Conservation (phyloP, 2,113 vertebrate species). For the Melanotaenia duboulayi region DNA sequence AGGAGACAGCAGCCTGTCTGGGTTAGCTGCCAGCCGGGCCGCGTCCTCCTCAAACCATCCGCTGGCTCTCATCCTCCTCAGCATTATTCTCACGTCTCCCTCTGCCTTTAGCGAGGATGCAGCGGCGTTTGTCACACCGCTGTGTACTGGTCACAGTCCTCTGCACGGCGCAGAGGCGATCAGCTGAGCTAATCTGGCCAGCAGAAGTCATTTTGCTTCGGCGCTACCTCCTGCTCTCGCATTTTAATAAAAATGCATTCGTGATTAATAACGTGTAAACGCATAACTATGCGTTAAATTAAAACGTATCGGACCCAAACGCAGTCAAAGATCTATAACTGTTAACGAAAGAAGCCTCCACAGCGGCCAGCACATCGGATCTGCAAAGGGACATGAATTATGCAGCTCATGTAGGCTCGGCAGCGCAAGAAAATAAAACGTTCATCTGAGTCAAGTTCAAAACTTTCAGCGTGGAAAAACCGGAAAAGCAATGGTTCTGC, state of each 20-base stretch:
- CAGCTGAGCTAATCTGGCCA: slow-evolving; percentile 24
- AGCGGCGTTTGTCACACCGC: slow-evolving; percentile 28
- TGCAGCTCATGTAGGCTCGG: slow-evolving; percentile 69
- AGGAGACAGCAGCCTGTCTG: background rate
- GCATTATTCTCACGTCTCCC: slow-evolving; percentile 61
- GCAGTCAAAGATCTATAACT: background rate
- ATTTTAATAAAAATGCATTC: slow-evolving; percentile 24
- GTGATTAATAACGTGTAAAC: slow-evolving; percentile 15
- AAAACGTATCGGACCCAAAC: background rate
- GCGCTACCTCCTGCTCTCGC: slow-evolving; percentile 14
- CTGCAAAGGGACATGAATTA: slow-evolving; percentile 75
- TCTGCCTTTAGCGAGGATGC: slow-evolving; percentile 28
- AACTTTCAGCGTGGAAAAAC: fast-evolving
- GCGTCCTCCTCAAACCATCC: too few relatives aligned
- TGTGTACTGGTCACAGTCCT: slow-evolving; percentile 27
- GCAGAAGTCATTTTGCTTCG: slow-evolving; percentile 2
- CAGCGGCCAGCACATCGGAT: slow-evolving; percentile 23
- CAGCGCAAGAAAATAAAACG: slow-evolving; percentile 48
- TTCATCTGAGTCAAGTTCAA: slow-evolving; percentile 11
- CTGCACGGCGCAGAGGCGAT: slow-evolving; percentile 33
- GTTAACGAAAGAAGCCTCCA: background rate
- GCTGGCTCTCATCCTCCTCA: slow-evolving; percentile 25
- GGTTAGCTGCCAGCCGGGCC: too few relatives aligned
- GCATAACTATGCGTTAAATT: background rate
- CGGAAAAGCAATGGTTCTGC: background rate